Evolutionary conservation across 2,797 vertebrate genomes (phyloP).

Genomic region (Trichosurus vulpecula): DNA sequence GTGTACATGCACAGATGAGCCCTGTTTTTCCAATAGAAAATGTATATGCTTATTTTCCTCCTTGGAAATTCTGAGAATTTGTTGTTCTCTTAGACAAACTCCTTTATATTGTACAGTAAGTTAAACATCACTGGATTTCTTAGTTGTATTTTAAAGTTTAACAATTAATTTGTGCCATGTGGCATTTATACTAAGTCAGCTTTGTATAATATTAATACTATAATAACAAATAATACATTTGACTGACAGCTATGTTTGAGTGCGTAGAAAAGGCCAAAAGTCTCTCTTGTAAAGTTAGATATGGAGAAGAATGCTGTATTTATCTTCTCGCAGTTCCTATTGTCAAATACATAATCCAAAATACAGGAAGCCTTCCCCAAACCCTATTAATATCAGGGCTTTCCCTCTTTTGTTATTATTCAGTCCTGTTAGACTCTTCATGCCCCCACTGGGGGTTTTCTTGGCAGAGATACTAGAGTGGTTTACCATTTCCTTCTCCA

Average conservation of each 20-base stretch:
- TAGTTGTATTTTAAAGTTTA: conserved; percentile 12
- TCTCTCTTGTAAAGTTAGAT: neutral
- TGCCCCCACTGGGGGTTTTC: neutral
- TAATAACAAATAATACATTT: neutral
- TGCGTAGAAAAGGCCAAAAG: neutral
- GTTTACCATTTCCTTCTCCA: neutral
- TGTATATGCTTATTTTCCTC: conserved; percentile 50
- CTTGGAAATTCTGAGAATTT: conserved; percentile 66
- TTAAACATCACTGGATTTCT: neutral
- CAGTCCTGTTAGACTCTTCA: neutral
- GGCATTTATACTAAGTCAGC: neutral
- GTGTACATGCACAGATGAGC: neutral
- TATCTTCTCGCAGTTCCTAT: neutral
- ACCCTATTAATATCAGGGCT: neutral
- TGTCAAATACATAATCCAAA: neutral
- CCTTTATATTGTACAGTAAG: neutral
- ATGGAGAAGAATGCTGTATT: neutral
- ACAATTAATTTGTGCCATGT: neutral
- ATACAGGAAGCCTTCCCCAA: neutral
- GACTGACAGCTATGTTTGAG: conserved; percentile 4
- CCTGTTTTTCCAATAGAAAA: conserved; percentile 54
- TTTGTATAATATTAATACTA: neutral
- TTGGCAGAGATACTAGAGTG: neutral
- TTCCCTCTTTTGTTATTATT: neutral
- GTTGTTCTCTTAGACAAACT: conserved; percentile 35